Evolutionary conservation across 2,797 vertebrate species (phyloP), one percentile per base, ranked within the genome.

Genomic region (Masticophis lateralis): DNA sequence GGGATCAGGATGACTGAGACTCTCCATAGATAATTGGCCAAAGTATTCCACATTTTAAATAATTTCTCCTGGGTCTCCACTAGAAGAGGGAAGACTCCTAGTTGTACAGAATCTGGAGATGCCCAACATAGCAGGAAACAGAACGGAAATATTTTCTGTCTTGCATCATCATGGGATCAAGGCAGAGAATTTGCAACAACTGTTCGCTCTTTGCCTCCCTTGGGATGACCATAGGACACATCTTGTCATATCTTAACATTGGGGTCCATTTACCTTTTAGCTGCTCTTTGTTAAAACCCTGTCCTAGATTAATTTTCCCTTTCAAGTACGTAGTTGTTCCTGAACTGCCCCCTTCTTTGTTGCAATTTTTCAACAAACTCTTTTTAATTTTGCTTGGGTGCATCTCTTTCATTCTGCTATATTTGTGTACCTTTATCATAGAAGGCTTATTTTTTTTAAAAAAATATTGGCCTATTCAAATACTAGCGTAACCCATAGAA

Each of bases 301-400:
- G n/a, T n/a, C n/a, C n/a, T n/a, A n/a, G n/a, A n/a, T 37, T 32
- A 11, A 37, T 69, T 51, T 92, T 87, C 53, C 27, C 22, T 94
- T 61, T 90, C 66, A 96, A 57, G 28, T 60, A 22, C 0, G 7
- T 6, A 93, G 47, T 28, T 43, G 27, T 69, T 69, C 74, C 43
- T 20, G 93, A 32, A n/a, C 59, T 87, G 2, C 87, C 87, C 22
- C 37, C 43, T 87, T 60, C 12, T 92, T 53, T 3, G 59, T 66
- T 90, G 5, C 32, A 32, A 93, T 91, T 94, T 57, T 8, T 32
- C 4, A 7, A 3, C 55, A 74, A 74, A 22, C 61, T 60, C 4
- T 51, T 94, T 93, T 94, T 95, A 87, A 91, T 92, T 96, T 57
- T 91, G 88, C 86, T 91, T 94, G 86, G 59, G 94, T 87, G 61